Percentiles rank a stretch among this genome's conserved stretches.
These are phyloP conservation scores for Apistogramma diplotaenia DNA, from an alignment of 2,113 vertebrate genomes.

Conservation along the genomic window DNA sequence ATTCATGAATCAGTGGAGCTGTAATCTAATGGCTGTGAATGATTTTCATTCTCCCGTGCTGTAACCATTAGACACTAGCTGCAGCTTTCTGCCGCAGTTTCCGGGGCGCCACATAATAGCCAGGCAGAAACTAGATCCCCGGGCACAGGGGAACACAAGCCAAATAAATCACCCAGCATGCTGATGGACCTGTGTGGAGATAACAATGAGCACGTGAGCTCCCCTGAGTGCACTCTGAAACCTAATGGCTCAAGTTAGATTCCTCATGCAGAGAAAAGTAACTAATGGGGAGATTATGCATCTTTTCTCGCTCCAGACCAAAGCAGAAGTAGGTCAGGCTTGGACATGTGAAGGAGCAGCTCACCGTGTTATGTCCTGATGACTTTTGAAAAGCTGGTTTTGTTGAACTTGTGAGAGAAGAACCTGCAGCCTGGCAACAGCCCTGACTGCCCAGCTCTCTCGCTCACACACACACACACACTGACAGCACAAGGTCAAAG, in stretches of 20 bases:
- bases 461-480: background rate
- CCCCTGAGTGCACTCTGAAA: background rate
- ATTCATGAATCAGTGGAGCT: constrained; percentile 75
- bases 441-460: constrained; percentile 3
- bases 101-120: constrained; percentile 76
- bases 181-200: constrained; percentile 46
- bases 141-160: constrained; percentile 48
- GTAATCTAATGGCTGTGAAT: constrained; percentile 79
- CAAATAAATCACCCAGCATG: constrained; percentile 59
- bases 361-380: constrained; percentile 24
- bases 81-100: constrained; percentile 66
- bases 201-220: constrained; percentile 56
- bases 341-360: background rate
- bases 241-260: background rate
- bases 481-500: constrained; percentile 30
- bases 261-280: constrained; percentile 2
- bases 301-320: background rate
- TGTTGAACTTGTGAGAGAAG: constrained; percentile 30
- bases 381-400: background rate
- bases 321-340: background rate
- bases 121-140: constrained; percentile 71
- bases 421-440: constrained; percentile 47
- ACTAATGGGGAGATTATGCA: constrained; percentile 28
- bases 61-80: constrained; percentile 80
- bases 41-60: constrained; percentile 72